Base-by-base conservation (phyloP, 2,113 vertebrate species). In the Cinclus mexicanus region DNA sequence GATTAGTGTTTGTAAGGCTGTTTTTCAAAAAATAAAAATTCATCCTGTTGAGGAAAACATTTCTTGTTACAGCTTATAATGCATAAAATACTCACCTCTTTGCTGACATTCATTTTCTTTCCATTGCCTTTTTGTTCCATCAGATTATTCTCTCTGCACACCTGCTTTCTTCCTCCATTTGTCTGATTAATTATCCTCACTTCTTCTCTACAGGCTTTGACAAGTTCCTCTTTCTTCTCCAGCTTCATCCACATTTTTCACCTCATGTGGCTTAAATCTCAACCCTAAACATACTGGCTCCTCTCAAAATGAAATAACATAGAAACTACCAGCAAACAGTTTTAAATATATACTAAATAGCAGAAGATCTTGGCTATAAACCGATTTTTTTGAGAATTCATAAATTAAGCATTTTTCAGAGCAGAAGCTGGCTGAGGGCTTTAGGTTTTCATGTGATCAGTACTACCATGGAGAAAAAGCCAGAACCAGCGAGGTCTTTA, bases 161-260 rank as follows among this genome's bases (percentile, higher is more conserved):
- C 78, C 79, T 91, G 93, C 83, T 95, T 80, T 91, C 74, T 59
- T 78, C 67, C 86, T 90, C 92, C 69, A 91, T 90, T 97, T 95
- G 85, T 85, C 87, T 95, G 63, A 93, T 95, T 94, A 93, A 95
- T 95, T 93, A 93, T 88, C 85, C 87, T 91, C 78, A 57, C 87
- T 80, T 83, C 84, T 78, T 82, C 75, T 87, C 70, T 50, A 80
- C 55, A 90, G 82, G 78, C 71, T 93, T 76, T 90, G 85, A 95
- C 82, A 91, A 88, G 68, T 56, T 95, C 39, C 60, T 94, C 71
- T 93, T 86, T 70, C 57, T 87, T 85, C 87, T 90, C 33, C 52
- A 81, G 71, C 55, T 88, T 86, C 63, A 88, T 91, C 46, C 35
- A 37, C 0, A 2, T 63, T 77, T 78, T 89, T 84, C 67, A 64